Evolutionary conservation across 2,888 invertebrate species (phyloP).

Genomic region (Artemia sp.): DNA sequence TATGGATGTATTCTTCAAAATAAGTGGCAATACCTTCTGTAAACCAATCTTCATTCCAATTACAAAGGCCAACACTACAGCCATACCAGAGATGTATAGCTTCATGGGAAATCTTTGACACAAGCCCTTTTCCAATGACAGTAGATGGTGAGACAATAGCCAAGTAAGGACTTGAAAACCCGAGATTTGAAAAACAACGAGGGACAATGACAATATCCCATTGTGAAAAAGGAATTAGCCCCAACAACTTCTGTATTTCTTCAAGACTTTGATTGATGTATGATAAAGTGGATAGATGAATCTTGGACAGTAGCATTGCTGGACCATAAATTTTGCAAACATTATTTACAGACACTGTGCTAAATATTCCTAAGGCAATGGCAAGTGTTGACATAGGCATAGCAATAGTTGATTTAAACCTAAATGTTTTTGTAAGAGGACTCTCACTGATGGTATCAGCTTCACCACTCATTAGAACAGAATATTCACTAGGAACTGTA

Average conservation of each 20-base stretch:
- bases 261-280: background rate
- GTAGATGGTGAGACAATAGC: slow-evolving; percentile 20
- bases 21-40: slow-evolving; percentile 22
- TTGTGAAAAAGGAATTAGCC: slow-evolving; percentile 17
- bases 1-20: slow-evolving; percentile 19
- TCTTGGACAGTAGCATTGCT: background rate
- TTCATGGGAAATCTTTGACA: slow-evolving; percentile 20
- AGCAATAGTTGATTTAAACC: slow-evolving; percentile 27
- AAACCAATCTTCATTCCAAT: slow-evolving; percentile 23
- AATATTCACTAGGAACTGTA: slow-evolving; percentile 25
- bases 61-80: slow-evolving; percentile 20
- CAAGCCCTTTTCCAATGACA: slow-evolving; percentile 7
- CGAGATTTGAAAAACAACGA: slow-evolving; percentile 19
- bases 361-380: slow-evolving; percentile 31
- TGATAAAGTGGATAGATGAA: background rate
- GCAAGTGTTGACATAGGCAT: slow-evolving; percentile 32
- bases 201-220: slow-evolving; percentile 20
- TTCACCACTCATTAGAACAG: slow-evolving; percentile 31
- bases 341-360: slow-evolving; percentile 17
- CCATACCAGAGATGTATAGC: slow-evolving; percentile 21
- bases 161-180: slow-evolving; percentile 19
- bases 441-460: background rate
- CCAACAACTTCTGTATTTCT: slow-evolving; percentile 13
- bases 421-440: slow-evolving; percentile 22
- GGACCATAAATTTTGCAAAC: background rate